Percentiles rank a stretch among this genome's conserved stretches.
phyloP scores from a whole-genome alignment of 1,140 invertebrate genomes.

The Sitobion miscanthi region DNA sequence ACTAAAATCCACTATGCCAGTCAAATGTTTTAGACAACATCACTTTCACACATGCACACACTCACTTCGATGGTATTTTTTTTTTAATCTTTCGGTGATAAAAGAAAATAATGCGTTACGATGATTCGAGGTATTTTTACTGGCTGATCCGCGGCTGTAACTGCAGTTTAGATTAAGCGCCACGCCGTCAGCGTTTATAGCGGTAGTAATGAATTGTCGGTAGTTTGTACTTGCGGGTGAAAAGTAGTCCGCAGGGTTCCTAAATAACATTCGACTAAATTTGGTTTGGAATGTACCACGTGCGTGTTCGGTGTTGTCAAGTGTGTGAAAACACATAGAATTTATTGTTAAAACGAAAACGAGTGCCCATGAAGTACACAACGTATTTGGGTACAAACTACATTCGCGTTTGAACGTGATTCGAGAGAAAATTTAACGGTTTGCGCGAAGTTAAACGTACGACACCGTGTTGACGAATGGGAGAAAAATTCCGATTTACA shows the following conservation, averaged over 20 bases:
- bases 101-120: background rate
- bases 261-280: constrained; percentile 17
- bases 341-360: constrained; percentile 7
- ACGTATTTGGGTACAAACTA: background rate
- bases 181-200: too few species aligned
- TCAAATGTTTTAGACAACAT: constrained; percentile 26
- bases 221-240: background rate
- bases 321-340: constrained; percentile 15
- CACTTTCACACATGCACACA: background rate
- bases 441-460: background rate
- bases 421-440: background rate
- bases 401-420: background rate
- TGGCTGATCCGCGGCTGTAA: background rate
- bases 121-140: constrained; percentile 36
- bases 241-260: background rate
- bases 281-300: constrained; percentile 20
- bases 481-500: constrained; percentile 23
- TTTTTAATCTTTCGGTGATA: constrained; percentile 3
- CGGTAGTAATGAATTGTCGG: background rate
- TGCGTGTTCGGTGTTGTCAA: too few species aligned
- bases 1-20: background rate
- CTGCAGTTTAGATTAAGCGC: constrained; percentile 17
- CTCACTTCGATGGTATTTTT: background rate
- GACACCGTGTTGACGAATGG: background rate
- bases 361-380: background rate